Conservation (phyloP, 2,888 invertebrate genomes). For the Autographa gamma region DNA sequence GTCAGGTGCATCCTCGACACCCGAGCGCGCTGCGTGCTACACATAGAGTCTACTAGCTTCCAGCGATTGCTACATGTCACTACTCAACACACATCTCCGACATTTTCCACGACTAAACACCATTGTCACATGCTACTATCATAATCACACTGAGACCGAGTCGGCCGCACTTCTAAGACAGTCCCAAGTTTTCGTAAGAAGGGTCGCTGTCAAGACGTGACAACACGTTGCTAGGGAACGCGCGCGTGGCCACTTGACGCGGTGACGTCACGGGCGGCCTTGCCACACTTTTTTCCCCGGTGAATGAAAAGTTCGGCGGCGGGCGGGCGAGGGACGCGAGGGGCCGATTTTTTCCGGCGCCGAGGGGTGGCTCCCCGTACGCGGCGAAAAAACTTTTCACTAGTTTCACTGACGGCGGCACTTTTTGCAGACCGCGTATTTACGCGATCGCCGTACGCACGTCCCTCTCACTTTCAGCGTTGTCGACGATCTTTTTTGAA, state of each 20-base stretch:
- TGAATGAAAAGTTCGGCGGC: conserved; percentile 91
- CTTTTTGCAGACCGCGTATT: conserved; percentile 86
- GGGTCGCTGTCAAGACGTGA: conserved; percentile 67
- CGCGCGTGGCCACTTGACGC: conserved; percentile 86
- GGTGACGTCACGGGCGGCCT: conserved; percentile 88
- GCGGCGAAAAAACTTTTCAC: conserved; percentile 87
- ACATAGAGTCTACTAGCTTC: conserved; percentile 79
- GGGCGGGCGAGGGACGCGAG: conserved; percentile 86
- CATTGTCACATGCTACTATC: conserved; percentile 69
- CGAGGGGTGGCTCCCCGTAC: conserved; percentile 85
- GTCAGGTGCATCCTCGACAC: conserved; percentile 88
- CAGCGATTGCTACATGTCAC: conserved; percentile 78
- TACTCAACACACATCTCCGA: conserved; percentile 68
- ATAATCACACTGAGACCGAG: conserved; percentile 59
- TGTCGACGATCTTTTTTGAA: conserved; percentile 62
- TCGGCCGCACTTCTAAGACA: conserved; percentile 48
- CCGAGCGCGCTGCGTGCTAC: conserved; percentile 86
- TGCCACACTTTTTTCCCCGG: conserved; percentile 89
- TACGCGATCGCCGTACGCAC: conserved; percentile 82
- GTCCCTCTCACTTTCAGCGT: conserved; percentile 77
- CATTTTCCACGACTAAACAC: conserved; percentile 68
- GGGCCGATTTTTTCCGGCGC: conserved; percentile 86
- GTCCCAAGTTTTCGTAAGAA: conserved; percentile 45
- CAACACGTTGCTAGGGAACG: conserved; percentile 86
- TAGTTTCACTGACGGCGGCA: conserved; percentile 88